phyloP scores from a whole-genome alignment of 2,113 vertebrate genomes.

The Oryzias javanicus region DNA sequence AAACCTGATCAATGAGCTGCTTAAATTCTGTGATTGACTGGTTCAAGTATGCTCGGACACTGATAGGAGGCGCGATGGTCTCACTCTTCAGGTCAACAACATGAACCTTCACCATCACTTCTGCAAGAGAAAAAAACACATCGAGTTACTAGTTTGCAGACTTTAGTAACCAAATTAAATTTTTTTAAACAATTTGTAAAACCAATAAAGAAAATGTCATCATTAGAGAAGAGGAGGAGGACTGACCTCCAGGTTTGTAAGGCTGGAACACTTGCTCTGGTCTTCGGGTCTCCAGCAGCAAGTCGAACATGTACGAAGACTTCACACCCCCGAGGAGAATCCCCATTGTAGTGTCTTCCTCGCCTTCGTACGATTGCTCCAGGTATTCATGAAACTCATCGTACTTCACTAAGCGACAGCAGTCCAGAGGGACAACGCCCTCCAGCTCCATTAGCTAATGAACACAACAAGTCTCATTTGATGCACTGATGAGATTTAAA shows the following conservation, averaged over 20 bases:
- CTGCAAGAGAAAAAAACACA: slow-evolving; percentile 66
- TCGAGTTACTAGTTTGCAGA: not conserved
- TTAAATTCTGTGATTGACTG: slow-evolving; percentile 95
- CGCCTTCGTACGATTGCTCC: slow-evolving; percentile 94
- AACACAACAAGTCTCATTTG: not conserved
- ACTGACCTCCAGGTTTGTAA: slow-evolving; percentile 95
- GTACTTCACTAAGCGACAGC: slow-evolving; percentile 96
- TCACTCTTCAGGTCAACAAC: slow-evolving; percentile 91
- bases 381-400: slow-evolving; percentile 99
- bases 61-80: slow-evolving; percentile 87
- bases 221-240: not conserved
- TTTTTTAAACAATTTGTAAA: not conserved
- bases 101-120: slow-evolving; percentile 99
- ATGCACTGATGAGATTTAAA: too few species aligned
- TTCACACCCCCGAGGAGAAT: slow-evolving; percentile 94
- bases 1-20: slow-evolving; percentile 95
- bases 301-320: slow-evolving; percentile 98
- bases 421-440: slow-evolving; percentile 83
- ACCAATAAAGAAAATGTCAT: not conserved
- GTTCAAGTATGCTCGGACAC: slow-evolving; percentile 94
- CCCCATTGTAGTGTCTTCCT: slow-evolving; percentile 95
- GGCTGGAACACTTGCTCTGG: slow-evolving; percentile 93
- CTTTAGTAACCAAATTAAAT: not conserved
- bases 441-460: slow-evolving; percentile 92
- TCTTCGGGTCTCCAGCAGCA: slow-evolving; percentile 90